Percentiles rank a stretch among this genome's conserved stretches.
Conservation (phyloP, 1,140 invertebrate genomes). For the Coptotermes formosanus region DNA sequence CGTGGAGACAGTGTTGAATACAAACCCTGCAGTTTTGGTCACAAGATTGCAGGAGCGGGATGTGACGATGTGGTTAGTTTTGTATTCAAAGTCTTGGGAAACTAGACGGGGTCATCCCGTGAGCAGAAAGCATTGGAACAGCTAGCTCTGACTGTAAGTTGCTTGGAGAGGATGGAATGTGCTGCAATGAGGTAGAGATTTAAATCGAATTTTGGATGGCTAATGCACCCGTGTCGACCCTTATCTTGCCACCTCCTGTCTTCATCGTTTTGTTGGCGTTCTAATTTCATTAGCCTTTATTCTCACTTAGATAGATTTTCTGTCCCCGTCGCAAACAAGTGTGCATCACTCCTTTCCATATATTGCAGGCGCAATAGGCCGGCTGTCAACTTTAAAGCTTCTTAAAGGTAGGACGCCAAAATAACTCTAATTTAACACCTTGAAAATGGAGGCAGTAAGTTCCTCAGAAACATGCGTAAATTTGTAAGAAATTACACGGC, state of each 20-base stretch:
- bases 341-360: background rate
- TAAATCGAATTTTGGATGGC: background rate
- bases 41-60: background rate
- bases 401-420: too few relatives aligned
- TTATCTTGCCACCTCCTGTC: background rate
- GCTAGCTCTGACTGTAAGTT: background rate
- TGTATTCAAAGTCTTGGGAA: slow-evolving; percentile 1
- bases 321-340: background rate
- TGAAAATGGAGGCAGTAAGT: too few relatives aligned
- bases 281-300: slow-evolving; percentile 9
- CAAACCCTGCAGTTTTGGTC: background rate
- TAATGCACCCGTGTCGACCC: slow-evolving; percentile 2
- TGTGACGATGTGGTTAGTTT: background rate
- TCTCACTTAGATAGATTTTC: background rate
- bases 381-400: too few relatives aligned
- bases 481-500: too few relatives aligned
- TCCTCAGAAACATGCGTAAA: too few relatives aligned
- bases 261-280: background rate
- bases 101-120: background rate
- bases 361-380: background rate
- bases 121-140: background rate
- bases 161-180: background rate
- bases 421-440: too few relatives aligned
- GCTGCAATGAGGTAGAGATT: slow-evolving; percentile 8
- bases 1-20: background rate